Evolutionary conservation across 1,140 invertebrate species (phyloP), one percentile per base, ranked within the genome.

Genomic region (Notospermus geniculatus): DNA sequence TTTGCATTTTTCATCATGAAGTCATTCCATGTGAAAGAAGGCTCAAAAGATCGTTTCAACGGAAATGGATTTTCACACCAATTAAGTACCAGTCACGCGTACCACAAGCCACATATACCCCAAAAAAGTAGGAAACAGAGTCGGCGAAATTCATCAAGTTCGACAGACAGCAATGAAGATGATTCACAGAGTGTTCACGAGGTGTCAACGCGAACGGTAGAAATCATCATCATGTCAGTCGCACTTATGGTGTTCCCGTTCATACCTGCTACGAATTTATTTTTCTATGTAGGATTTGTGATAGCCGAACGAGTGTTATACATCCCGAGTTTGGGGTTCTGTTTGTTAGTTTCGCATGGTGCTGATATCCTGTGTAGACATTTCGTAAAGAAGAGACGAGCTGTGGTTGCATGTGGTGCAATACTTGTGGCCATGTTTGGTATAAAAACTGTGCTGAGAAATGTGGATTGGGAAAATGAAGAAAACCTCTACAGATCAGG

Each of bases 271-370:
- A 95, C 92, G 45, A 98, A 98, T 85, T 84, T 98, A 25, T 96
- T 98, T 82, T 95, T 97, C 75, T 93, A 95, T 0, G 95, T 98
- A 52, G 95, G 95, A 7, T 98, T 98, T 82, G 94, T 98, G 36
- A 88, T 98, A 22, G 95, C 95, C 0, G 95, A 98, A 82, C 83
- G 95, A 68, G 90, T 97, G 29, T 84, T 98, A 1, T 98, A 98
- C 81, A 93, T 97, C 83, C 95, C 95, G 4, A 97, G 93, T 5
- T 96, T 97, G 92, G 95, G 95, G 5, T 96, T 93, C 82, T 97
- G 94, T 76, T 87, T 98, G 74, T 83, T 98, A 1, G 85, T 97
- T 4, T 92, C 91, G 2, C 62, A 77, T 23, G 76, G 75, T 28
- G 68, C 66, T 25, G 41, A 68, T 54, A 59, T 64, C 30, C 52